Conservation (phyloP, 2,888 invertebrate genomes). For the Scaeva pyrastri region DNA sequence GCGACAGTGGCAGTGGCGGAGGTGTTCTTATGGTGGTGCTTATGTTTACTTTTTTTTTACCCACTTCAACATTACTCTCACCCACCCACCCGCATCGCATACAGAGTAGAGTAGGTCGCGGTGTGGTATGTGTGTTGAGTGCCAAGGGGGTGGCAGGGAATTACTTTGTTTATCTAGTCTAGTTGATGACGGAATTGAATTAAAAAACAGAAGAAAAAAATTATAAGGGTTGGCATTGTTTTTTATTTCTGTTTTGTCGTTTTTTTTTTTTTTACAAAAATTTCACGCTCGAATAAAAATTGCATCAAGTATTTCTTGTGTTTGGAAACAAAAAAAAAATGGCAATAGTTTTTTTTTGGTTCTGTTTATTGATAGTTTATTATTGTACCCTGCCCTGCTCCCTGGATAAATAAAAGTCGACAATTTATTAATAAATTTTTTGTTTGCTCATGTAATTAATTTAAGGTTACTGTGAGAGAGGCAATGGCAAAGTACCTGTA, state of each 20-base stretch:
- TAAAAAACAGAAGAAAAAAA: background rate
- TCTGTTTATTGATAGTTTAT: no score
- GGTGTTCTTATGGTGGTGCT: background rate
- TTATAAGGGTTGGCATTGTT: background rate
- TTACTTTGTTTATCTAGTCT: constrained; percentile 4
- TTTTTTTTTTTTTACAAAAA: background rate
- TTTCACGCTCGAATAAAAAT: constrained; percentile 1
- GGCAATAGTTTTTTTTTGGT: background rate
- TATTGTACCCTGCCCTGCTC: background rate
- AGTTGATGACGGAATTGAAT: background rate
- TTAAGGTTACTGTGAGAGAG: background rate
- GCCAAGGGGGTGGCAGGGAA: background rate
- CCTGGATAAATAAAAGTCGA: background rate
- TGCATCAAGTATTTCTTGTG: constrained; percentile 1
- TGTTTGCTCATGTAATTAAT: constrained; percentile 12
- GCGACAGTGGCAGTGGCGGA: background rate
- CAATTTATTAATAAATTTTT: background rate
- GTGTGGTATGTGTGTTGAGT: no score
- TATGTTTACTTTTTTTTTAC: constrained; percentile 1
- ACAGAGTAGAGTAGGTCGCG: background rate
- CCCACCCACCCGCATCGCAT: background rate
- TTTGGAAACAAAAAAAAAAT: background rate
- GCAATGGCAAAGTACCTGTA: background rate
- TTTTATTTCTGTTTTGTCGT: background rate
- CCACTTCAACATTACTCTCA: constrained; percentile 3